A percentile compares a stretch with the other conserved stretches of the same genome.
Evolutionary conservation across 37 sponge, comb jelly and placozoan species (phyloP).

Genomic region (Eunapius fragilis): DNA sequence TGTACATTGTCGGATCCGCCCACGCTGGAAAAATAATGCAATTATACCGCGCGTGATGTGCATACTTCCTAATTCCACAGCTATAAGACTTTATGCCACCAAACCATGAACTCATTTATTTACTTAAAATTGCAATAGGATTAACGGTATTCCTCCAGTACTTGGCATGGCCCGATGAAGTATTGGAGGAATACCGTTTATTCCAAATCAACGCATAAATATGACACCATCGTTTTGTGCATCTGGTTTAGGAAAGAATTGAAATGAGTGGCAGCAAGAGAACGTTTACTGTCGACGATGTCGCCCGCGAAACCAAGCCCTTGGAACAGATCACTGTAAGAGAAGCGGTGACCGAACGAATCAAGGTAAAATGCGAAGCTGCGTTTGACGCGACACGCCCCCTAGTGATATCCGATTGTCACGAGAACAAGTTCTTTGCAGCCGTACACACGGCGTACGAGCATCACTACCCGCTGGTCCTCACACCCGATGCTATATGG

Average conservation of each 20-base stretch:
- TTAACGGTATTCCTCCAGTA: no score
- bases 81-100: no score
- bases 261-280: neutral
- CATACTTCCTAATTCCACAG: no score
- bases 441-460: constrained; percentile 46
- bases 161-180: no score
- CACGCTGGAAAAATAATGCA: no score
- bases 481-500: constrained; percentile 65
- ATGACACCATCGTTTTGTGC: no score
- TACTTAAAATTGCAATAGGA: no score
- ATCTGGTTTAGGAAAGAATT: neutral
- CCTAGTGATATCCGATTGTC: neutral
- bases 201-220: no score
- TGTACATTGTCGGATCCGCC: no score
- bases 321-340: neutral
- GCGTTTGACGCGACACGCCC: neutral
- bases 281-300: neutral
- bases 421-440: neutral
- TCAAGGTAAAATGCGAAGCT: neutral
- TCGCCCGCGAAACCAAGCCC: neutral
- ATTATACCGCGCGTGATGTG: no score
- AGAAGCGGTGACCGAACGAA: neutral
- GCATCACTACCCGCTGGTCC: constrained; percentile 58
- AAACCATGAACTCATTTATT: no score
- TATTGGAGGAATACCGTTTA: no score